Evolutionary conservation across 1,140 invertebrate species (phyloP).

Genomic region (Aethina tumida): DNA sequence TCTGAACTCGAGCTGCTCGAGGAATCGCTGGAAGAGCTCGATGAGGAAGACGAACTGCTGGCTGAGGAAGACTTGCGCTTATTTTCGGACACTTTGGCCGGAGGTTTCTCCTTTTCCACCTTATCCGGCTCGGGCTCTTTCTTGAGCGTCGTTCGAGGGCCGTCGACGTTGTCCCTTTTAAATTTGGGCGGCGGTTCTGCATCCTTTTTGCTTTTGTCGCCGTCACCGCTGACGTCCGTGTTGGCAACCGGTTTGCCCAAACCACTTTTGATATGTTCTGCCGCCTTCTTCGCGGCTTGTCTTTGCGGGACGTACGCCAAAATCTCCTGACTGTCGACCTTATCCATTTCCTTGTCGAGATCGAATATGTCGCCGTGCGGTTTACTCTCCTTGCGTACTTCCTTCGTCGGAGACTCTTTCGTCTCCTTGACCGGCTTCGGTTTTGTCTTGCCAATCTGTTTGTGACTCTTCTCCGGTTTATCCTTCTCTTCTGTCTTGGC

Average conservation of each 20-base stretch:
- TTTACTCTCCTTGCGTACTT: conserved; percentile 20
- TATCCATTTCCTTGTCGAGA: conserved; percentile 51
- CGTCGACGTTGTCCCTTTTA: conserved; percentile 5
- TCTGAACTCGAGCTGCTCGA: conserved; percentile 36
- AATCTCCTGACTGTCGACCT: conserved; percentile 52
- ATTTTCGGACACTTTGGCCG: conserved; percentile 26
- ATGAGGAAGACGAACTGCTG: conserved; percentile 36
- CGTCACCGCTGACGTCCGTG: conserved; percentile 21
- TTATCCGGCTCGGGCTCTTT: conserved; percentile 18
- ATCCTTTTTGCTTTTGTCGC: conserved; percentile 36
- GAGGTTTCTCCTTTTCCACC: conserved; percentile 19
- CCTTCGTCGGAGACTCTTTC: conserved; percentile 1
- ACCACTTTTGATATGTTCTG: conserved; percentile 78
- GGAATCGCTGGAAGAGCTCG: conserved; percentile 32
- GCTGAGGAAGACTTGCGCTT: conserved; percentile 36
- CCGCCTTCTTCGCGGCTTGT: conserved; percentile 84
- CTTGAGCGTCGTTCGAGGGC: conserved; percentile 9
- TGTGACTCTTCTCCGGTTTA: conserved; percentile 29
- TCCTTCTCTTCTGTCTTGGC: conserved; percentile 31
- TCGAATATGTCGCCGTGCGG: conserved; percentile 45
- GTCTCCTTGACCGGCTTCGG: conserved; percentile 33
- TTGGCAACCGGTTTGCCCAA: conserved; percentile 53
- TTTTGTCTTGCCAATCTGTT: conserved; percentile 29
- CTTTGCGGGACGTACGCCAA: conserved; percentile 79
- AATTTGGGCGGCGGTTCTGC: conserved; percentile 3